Percentiles rank a stretch among this genome's conserved stretches.
Evolutionary conservation across 2,113 vertebrate species (phyloP).

Genomic region (Pelecanus crispus): DNA sequence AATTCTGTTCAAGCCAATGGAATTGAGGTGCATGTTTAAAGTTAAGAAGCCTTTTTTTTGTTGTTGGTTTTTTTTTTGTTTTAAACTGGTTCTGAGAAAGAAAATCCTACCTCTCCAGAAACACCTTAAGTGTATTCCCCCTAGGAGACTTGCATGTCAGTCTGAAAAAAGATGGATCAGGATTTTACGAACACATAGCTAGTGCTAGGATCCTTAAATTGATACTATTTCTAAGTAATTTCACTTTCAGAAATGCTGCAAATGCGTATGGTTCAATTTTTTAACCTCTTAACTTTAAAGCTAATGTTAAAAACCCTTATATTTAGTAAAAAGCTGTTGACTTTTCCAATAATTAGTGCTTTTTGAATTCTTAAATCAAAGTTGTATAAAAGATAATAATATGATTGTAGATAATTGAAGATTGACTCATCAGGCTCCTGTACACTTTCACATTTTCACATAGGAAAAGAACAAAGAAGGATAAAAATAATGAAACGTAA

Average conservation of each 20-base stretch:
- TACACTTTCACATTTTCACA: background rate
- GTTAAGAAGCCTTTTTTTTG: background rate
- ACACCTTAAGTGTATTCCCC: background rate
- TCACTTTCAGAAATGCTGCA: background rate
- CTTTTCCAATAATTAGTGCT: background rate
- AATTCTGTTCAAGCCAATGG: background rate
- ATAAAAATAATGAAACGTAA: background rate
- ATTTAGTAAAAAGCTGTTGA: background rate
- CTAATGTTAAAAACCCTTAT: rapidly evolving
- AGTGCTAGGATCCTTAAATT: background rate
- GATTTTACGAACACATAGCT: background rate
- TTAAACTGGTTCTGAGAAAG: background rate
- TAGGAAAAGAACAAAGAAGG: background rate
- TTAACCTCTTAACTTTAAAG: background rate
- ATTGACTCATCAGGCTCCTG: background rate
- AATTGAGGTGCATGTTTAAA: background rate
- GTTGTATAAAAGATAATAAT: background rate
- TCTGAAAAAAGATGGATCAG: background rate
- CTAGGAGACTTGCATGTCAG: background rate
- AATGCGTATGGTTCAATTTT: background rate
- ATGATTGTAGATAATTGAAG: background rate
- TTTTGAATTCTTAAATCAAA: background rate
- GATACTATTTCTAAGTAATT: background rate
- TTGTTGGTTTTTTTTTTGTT: background rate
- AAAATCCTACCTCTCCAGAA: background rate